These are phyloP conservation scores for Nyctereutes procyonoides DNA, from an alignment of 2,113 vertebrate species.

Conservation along the genomic window DNA sequence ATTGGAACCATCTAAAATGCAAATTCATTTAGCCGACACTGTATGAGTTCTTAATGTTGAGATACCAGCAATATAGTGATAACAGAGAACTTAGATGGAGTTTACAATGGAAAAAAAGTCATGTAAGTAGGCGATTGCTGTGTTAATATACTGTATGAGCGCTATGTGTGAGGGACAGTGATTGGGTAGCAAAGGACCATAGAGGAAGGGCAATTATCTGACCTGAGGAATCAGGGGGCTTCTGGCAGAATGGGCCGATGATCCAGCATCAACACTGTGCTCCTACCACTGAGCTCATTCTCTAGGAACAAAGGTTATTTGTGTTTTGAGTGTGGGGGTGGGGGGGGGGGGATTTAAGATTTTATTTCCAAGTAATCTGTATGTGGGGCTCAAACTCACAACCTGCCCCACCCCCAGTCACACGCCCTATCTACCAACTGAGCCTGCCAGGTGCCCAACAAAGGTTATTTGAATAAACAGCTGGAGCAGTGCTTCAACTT, in stretches of 20 bases:
- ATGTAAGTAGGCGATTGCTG: not conserved
- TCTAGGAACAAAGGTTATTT: not conserved
- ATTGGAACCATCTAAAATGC: not conserved
- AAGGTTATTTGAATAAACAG: not conserved
- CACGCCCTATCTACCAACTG: not conserved
- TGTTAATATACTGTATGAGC: not conserved
- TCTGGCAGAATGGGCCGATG: not conserved
- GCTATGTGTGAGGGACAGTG: not conserved
- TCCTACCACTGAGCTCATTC: not conserved
- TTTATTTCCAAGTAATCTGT: not conserved
- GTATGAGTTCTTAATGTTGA: not conserved
- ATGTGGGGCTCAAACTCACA: not conserved
- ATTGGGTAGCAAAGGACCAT: not conserved
- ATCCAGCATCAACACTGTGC: not conserved
- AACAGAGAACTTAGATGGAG: not conserved
- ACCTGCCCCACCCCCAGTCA: not conserved
- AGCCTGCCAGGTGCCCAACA: not conserved
- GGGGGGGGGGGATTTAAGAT: not conserved
- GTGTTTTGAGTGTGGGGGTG: not conserved
- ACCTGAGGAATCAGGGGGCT: not conserved
- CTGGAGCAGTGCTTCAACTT: not conserved
- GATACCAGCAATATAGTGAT: not conserved
- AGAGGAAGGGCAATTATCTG: not conserved
- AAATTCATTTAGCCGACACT: constrained; percentile 15
- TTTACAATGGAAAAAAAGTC: not conserved